These are phyloP conservation scores for Plebejus melissa DNA, from an alignment of 2,888 invertebrate genomes.

Conservation along the genomic window DNA sequence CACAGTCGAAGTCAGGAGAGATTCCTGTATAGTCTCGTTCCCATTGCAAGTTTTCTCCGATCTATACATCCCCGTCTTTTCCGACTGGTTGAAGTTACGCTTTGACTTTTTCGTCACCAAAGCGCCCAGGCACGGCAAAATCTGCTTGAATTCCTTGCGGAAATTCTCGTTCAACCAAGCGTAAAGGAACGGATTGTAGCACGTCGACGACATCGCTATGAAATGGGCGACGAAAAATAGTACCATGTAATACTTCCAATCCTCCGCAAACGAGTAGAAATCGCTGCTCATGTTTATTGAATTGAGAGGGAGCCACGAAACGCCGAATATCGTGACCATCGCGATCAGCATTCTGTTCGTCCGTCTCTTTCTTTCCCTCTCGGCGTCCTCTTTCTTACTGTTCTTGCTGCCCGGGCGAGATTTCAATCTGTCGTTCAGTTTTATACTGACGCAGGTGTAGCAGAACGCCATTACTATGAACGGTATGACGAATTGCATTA, in stretches of 20 bases:
- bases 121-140: slow-evolving; percentile 81
- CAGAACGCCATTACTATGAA: slow-evolving; percentile 92
- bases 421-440: slow-evolving; percentile 85
- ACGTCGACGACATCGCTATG: slow-evolving; percentile 95
- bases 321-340: slow-evolving; percentile 93
- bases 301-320: slow-evolving; percentile 92
- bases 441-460: slow-evolving; percentile 89
- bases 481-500: slow-evolving; percentile 92
- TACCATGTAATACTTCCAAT: slow-evolving; percentile 86
- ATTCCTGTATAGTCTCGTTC: slow-evolving; percentile 71
- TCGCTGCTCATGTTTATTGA: slow-evolving; percentile 87
- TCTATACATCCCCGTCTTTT: slow-evolving; percentile 67
- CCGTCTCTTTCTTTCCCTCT: slow-evolving; percentile 87
- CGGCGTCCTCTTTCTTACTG: slow-evolving; percentile 86
- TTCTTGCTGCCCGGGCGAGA: slow-evolving; percentile 86
- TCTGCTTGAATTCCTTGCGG: slow-evolving; percentile 91
- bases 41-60: slow-evolving; percentile 73
- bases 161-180: slow-evolving; percentile 98
- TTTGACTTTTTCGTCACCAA: slow-evolving; percentile 63
- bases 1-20: slow-evolving; percentile 65
- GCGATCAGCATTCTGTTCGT: slow-evolving; percentile 95
- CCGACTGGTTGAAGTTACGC: slow-evolving; percentile 64
- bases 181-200: slow-evolving; percentile 96
- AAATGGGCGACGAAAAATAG: slow-evolving; percentile 90
- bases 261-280: slow-evolving; percentile 80